Base-by-base conservation (phyloP, 2,888 invertebrate genomes). In the Gymnosoma rotundatum region DNA sequence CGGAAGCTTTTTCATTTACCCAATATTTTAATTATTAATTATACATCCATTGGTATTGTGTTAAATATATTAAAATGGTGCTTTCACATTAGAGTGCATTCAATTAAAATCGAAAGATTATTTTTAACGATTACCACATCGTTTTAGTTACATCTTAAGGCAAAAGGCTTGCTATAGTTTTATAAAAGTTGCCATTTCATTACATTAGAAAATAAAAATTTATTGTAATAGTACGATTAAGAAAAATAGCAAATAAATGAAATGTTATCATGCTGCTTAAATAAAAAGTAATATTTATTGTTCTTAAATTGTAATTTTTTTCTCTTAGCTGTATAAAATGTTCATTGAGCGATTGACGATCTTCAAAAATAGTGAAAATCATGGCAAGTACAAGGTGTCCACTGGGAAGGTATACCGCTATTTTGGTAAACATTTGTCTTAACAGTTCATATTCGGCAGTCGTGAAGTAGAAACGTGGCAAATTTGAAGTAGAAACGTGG, bases 121-220 rank as follows among this genome's bases (percentile, higher is more conserved):
- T 16, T 54, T 70, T 70, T 75, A 52, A 81, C 14, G 75, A 75
- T 60, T 58, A 42, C 58, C 67, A 60, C 60, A 58, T 67, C 60
- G 67, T 50, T 20, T 69, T 67, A 67, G 54, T 67, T 54, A 16
- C 38, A 54, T 14, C 54, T 50, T 66, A 2, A 12, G n/a, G 10
- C n/a, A 50, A 42, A 42, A 42, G 4, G 10, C 2, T 38, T 38
- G 42, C 4, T 42, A 1, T 12, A 12, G 45, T 16, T 48, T n/a
- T 2, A 48, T n/a, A 14, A n/a, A 48, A 69, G 36, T 45, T 69
- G 42, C 25, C 2, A 38, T 69, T 69, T 69, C 42, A 69, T 69
- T 69, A 14, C 2, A 0, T 32, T 7, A 14, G 48, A 0, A 10
- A 21, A 25, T 12, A 52, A 52, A 52, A 6, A 18, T 16, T 52